A percentile compares a stretch with the other conserved stretches of the same genome.
Conservation (phyloP, 2,113 vertebrate genomes). For the Oryzias woworae region DNA sequence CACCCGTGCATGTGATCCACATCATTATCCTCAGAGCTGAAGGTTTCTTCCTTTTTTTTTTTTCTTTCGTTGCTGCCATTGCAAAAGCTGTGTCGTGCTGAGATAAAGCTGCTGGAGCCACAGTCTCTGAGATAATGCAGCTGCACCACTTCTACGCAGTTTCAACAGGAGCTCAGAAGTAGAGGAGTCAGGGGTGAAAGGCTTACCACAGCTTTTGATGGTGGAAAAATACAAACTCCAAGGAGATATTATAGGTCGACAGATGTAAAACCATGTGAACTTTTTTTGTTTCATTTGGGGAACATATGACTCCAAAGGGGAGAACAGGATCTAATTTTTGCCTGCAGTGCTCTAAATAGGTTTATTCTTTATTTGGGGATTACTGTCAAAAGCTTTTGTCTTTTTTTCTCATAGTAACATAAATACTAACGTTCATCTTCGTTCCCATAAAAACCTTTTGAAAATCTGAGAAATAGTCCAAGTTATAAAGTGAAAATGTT, state of each 20-base stretch:
- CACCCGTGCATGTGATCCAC: conserved; percentile 63
- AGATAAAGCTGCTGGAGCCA: conserved; percentile 42
- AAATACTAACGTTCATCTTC: not conserved
- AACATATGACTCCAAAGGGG: not conserved
- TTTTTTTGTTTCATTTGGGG: conserved; percentile 2
- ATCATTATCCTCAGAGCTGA: conserved; percentile 60
- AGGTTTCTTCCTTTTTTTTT: conserved; percentile 21
- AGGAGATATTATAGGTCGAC: not conserved
- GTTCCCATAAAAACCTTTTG: not conserved
- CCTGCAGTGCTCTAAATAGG: conserved; percentile 34
- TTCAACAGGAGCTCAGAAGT: conserved; percentile 16
- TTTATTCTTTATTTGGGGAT: conserved; percentile 32
- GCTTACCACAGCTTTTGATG: conserved; percentile 12
- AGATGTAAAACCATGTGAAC: not conserved
- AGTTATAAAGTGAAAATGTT: no score
- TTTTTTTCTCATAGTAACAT: not conserved
- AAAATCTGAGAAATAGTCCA: not conserved
- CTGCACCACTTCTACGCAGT: conserved; percentile 31
- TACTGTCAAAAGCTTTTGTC: conserved; percentile 9
- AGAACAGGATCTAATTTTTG: conserved; percentile 24
- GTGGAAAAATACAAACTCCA: conserved; percentile 1
- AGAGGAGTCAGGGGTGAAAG: conserved; percentile 7
- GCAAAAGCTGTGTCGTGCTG: conserved; percentile 41
- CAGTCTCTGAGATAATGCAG: conserved; percentile 41
- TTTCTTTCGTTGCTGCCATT: conserved; percentile 43